A percentile compares a stretch with the other conserved stretches of the same genome.
These are phyloP conservation scores for Syngnathoides biaculeatus DNA, from an alignment of 2,113 vertebrate species.

Conservation along the genomic window DNA sequence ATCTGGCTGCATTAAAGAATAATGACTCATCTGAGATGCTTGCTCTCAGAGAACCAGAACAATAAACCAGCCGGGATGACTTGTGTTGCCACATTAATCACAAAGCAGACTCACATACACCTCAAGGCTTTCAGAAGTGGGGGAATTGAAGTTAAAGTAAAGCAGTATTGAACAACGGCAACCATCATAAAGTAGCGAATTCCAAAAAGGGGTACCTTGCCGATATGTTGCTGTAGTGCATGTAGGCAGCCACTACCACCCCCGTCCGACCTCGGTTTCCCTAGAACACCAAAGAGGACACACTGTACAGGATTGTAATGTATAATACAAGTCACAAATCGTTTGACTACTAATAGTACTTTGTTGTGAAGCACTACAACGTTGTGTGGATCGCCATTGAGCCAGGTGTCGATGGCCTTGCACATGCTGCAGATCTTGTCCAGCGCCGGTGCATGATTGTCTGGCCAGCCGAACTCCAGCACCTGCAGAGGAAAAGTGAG, in stretches of 20 bases:
- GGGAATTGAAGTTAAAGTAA: neutral
- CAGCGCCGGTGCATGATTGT: conserved; percentile 89
- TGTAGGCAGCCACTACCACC: conserved; percentile 92
- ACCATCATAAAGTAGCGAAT: neutral
- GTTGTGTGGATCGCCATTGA: conserved; percentile 80
- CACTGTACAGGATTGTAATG: neutral
- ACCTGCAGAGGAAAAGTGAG: conserved; percentile 69
- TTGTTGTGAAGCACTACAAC: conserved; percentile 95
- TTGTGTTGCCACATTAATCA: conserved; percentile 48
- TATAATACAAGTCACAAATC: neutral
- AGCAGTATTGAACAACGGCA: neutral
- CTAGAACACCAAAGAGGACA: conserved; percentile 57
- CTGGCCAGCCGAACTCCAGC: conserved; percentile 94
- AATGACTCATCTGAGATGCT: conserved; percentile 20
- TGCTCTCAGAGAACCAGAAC: conserved; percentile 21
- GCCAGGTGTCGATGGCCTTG: conserved; percentile 96
- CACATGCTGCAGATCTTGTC: conserved; percentile 98
- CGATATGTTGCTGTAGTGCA: conserved; percentile 98
- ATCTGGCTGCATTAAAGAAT: conserved; percentile 52
- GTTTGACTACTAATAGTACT: conserved; percentile 59
- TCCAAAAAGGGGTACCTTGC: conserved; percentile 77
- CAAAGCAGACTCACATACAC: neutral
- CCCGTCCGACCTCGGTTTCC: conserved; percentile 89
- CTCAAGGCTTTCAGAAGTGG: neutral
- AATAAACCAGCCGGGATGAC: conserved; percentile 25